phyloP scores from a whole-genome alignment of 2,888 invertebrate species.

The Dryococelus australis region DNA sequence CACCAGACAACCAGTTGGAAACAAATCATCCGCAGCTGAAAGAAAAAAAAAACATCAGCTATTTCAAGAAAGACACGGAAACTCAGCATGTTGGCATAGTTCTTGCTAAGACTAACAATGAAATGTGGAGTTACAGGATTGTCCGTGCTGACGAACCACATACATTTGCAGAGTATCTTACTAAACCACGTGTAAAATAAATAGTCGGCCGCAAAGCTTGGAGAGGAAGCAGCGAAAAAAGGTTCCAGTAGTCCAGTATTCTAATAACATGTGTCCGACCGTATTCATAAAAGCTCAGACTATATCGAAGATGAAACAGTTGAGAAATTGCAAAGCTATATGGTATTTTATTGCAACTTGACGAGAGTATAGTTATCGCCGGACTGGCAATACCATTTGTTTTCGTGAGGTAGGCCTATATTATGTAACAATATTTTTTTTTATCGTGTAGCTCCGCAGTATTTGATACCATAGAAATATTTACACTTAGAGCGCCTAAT shows the following conservation, averaged over 20 bases:
- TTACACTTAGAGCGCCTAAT: too few relatives aligned
- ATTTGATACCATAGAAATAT: too few relatives aligned
- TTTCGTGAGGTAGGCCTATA: constrained; percentile 6
- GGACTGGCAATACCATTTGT: constrained; percentile 24
- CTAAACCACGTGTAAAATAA: neutral
- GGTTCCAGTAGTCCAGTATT: neutral
- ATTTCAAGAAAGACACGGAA: neutral
- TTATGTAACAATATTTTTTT: too few relatives aligned
- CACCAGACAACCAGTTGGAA: neutral
- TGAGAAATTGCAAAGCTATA: neutral
- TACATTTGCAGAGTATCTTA: constrained; percentile 12
- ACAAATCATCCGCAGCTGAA: neutral
- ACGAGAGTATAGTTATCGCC: constrained; percentile 22
- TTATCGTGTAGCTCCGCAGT: too few relatives aligned
- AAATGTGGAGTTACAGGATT: constrained; percentile 32
- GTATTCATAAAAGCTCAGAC: neutral
- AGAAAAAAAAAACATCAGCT: neutral
- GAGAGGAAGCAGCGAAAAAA: neutral
- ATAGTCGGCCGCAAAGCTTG: neutral
- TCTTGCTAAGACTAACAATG: constrained; percentile 25
- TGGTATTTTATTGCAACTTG: constrained; percentile 46
- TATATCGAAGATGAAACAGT: constrained; percentile 12
- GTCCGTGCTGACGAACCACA: constrained; percentile 8
- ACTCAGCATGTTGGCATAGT: neutral
- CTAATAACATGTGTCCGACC: neutral